Conservation (phyloP, 2,113 vertebrate species). For the Brachirus orientalis region DNA sequence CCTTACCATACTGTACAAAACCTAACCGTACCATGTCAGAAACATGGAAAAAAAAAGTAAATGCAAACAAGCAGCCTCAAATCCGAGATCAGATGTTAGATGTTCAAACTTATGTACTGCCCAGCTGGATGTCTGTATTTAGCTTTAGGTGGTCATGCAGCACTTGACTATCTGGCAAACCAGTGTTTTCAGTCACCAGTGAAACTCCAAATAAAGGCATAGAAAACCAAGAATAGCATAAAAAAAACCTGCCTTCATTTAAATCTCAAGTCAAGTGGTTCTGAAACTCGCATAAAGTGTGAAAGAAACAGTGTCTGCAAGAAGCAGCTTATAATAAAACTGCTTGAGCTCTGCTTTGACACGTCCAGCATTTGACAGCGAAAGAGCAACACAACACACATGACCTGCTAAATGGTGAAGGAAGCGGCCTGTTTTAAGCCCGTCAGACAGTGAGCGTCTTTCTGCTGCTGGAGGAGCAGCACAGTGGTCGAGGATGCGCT, state of each 20-base stretch:
- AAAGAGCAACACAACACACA: conserved; percentile 46
- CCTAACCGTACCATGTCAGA: too few relatives aligned
- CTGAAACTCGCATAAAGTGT: conserved; percentile 42
- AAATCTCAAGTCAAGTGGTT: conserved; percentile 56
- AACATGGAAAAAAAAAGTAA: too few relatives aligned
- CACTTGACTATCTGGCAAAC: too few relatives aligned
- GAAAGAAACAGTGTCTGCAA: conserved; percentile 64
- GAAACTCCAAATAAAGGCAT: too few relatives aligned
- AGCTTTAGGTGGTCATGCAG: too few relatives aligned
- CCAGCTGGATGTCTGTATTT: too few relatives aligned
- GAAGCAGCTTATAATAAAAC: conserved; percentile 67
- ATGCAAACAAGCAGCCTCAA: too few relatives aligned
- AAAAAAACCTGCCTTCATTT: not conserved
- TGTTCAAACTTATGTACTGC: too few relatives aligned
- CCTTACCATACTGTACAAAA: too few relatives aligned
- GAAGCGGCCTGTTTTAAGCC: conserved; percentile 46
- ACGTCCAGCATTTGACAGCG: conserved; percentile 54
- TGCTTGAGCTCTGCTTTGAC: conserved; percentile 72
- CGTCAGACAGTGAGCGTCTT: conserved; percentile 30
- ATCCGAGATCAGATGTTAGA: too few relatives aligned
- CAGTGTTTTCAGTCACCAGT: too few relatives aligned
- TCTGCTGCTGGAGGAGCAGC: conserved; percentile 53
- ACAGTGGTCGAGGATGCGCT: conserved; percentile 47
- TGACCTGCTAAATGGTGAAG: conserved; percentile 53
- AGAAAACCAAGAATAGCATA: too few relatives aligned